Evolutionary conservation across 2,888 invertebrate genomes (phyloP), one percentile per base, ranked within the genome.

Genomic region (Isotomurus palustris): DNA sequence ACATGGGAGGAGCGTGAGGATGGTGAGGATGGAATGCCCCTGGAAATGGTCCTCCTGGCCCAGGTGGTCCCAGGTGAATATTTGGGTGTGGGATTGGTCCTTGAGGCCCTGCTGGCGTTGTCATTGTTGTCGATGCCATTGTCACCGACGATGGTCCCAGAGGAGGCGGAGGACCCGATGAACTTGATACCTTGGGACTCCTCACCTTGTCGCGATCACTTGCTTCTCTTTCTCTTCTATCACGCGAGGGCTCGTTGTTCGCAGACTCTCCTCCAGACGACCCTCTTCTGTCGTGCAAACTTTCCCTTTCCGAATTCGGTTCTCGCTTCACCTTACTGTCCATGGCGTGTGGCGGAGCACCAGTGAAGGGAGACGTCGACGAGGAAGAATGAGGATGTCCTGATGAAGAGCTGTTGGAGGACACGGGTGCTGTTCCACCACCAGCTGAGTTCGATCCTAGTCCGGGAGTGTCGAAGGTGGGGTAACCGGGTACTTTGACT

Each of bases 401-500:
- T n/a, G n/a, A n/a, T 43, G 6, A 21, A 4, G 43, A 10, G 14
- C 8, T 32, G 22, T 43, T 43, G 4, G 43, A 19, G 24, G 12
- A 8, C 53, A 50, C 51, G 51, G 58, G 56, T 22, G 56, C 29
- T 45, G 59, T 22, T 43, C 54, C 29, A 51, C 53, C 21, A 5
- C 52, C 54, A 36, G 58, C 49, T 12, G 62, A 53, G 49, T 59
- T 61, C 50, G 66, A 58, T 41, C 41, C 56, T 51, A 64, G 52
- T 29, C 54, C 51, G 35, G 70, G 68, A 44, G 64, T 36, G 49
- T 68, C 68, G 57, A 65, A 67, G 32, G 64, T 60, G 29, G 67
- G 64, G 44, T 83, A 84, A 32, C 86, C 85, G 36, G 86, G 85
- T 8, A 87, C 86, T 79, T 87, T 87, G 6, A 50, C 50, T 50